Evolutionary conservation across 2,113 vertebrate genomes (phyloP), one percentile per base, ranked within the genome.

Genomic region (Colaptes auratus): DNA sequence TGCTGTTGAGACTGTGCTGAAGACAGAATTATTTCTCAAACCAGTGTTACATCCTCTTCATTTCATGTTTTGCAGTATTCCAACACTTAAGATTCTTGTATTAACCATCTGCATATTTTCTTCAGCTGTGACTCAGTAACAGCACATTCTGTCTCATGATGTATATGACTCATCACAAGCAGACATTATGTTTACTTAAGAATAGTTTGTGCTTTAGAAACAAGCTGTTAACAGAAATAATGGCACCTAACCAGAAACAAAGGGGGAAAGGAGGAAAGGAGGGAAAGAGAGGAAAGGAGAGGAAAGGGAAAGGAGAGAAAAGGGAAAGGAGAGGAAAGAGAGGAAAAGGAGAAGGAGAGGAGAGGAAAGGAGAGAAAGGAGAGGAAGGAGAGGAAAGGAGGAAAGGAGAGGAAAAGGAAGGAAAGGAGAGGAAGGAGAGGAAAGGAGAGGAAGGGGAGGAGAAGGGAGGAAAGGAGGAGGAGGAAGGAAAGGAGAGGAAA

Each of bases 181-280:
- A 95, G 23, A 74, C 71, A 93, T 56, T 84, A 93, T 96, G 92
- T 96, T 97, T 97, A 94, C 52, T 89, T 81, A 77, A 90, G 42
- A 81, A 72, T 46, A 76, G 53, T n/a, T 1, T 73, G 48, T 66
- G 35, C 71, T 91, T 88, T n/a, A 69, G 53, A n/a, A 76, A 87
- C 87, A 96, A 86, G 77, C 91, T 94, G 90, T 92, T 92, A 63
- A 56, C 42, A 73, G 39, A 82, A 20, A 69, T 20, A 50, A 66
- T 12, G 46, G 53, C 36, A 85, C 28, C 52, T 66, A n/a, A 94
- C 44, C 58, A 90, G 69, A 88, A 85, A 64, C n/a, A n/a, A 89
- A 28, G 35, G 81, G 10, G 12, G 39, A 39, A 39, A 12, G 39
- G n/a, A n/a, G n/a, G n/a, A n/a, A n/a, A n/a, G n/a, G n/a, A n/a